A percentile compares a stretch with the other conserved stretches of the same genome.
Evolutionary conservation across 2,797 vertebrate species (phyloP).

Genomic region (Rhinoraja longicauda): DNA sequence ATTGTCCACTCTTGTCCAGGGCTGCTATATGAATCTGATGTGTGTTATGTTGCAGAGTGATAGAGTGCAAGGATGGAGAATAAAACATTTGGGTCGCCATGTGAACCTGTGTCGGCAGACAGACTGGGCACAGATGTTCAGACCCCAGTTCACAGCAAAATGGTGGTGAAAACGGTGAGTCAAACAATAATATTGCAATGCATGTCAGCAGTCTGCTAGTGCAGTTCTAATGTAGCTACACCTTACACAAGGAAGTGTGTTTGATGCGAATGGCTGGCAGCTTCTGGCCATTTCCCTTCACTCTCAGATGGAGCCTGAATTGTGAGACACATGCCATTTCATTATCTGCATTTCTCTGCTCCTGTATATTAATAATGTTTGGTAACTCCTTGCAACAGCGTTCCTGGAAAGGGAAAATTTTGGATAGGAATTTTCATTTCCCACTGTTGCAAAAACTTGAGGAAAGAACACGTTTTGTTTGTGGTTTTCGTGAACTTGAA

Average conservation of each 20-base stretch:
- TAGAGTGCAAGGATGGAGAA: not conserved
- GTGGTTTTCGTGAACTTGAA: not conserved
- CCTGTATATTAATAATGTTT: not conserved
- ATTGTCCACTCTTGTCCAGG: not conserved
- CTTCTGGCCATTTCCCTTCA: not conserved
- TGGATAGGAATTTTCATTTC: not conserved
- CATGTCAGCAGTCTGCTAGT: not conserved
- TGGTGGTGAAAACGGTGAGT: slow-evolving; percentile 5
- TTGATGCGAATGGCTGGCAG: too few relatives aligned
- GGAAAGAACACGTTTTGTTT: not conserved
- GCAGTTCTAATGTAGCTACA: too few relatives aligned
- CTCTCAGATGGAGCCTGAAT: not conserved
- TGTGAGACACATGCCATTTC: not conserved
- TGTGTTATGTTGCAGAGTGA: not conserved
- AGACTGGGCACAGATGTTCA: not conserved
- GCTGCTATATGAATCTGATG: not conserved
- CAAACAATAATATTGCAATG: not conserved
- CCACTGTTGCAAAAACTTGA: not conserved
- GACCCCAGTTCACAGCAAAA: not conserved
- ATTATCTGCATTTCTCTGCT: not conserved
- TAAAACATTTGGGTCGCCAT: not conserved
- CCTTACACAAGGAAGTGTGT: not conserved
- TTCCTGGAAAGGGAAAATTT: not conserved
- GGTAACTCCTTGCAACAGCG: not conserved
- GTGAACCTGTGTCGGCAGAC: not conserved